Conservation (phyloP, 1,140 invertebrate species). For the Dufourea novaeangliae region DNA sequence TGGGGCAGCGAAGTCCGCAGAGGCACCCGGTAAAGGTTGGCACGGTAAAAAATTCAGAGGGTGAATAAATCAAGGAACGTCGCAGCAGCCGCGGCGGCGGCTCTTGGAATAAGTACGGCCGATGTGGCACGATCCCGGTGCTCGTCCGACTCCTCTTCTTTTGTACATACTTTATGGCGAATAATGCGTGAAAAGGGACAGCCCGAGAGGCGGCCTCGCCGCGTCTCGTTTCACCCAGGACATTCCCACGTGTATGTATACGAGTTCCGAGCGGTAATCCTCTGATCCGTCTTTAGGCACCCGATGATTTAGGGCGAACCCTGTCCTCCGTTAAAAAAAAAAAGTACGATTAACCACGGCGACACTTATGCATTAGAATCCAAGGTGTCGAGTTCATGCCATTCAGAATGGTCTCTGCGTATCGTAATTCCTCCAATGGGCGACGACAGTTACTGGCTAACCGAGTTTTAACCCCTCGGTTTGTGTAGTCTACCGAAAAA, state of each 20-base stretch:
- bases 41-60: constrained; percentile 76
- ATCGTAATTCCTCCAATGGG: background rate
- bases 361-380: constrained; percentile 18
- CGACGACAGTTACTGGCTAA: background rate
- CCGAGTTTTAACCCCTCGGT: background rate
- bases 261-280: constrained; percentile 28
- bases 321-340: constrained; percentile 28
- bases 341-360: constrained; percentile 45
- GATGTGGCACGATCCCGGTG: constrained; percentile 43
- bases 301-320: constrained; percentile 39
- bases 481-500: background rate
- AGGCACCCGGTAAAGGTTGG: constrained; percentile 57
- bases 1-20: constrained; percentile 54
- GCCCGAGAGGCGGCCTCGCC: constrained; percentile 21
- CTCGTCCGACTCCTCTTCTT: constrained; percentile 26
- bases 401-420: background rate
- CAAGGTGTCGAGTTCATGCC: background rate
- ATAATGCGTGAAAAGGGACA: constrained; percentile 52
- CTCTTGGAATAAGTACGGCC: constrained; percentile 72
- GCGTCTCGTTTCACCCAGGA: constrained; percentile 36
- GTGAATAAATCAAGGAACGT: constrained; percentile 78
- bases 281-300: constrained; percentile 38
- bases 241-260: constrained; percentile 35
- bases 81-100: constrained; percentile 53
- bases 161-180: constrained; percentile 51